Evolutionary conservation across 2,797 vertebrate genomes (phyloP).

Genomic region (Neosilurus mollespiculum): DNA sequence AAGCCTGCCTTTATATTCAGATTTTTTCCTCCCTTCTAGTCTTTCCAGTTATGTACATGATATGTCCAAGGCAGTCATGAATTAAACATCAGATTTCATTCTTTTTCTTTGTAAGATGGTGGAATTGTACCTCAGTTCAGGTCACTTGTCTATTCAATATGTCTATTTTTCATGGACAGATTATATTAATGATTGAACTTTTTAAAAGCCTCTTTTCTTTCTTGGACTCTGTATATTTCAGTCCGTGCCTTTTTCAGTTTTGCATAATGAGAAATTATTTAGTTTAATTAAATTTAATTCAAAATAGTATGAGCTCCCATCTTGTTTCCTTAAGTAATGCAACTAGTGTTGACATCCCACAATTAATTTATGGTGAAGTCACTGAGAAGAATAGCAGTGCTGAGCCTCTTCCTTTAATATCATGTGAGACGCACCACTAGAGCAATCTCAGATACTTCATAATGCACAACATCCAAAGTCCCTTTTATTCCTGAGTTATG

Average conservation of each 20-base stretch:
- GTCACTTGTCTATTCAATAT: slow-evolving; percentile 28
- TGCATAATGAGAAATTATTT: slow-evolving; percentile 14
- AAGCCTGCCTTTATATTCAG: slow-evolving; percentile 41
- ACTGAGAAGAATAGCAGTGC: neutral
- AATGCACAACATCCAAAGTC: neutral
- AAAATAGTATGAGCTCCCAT: neutral
- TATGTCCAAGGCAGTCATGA: slow-evolving; percentile 37
- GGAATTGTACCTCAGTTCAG: slow-evolving; percentile 20
- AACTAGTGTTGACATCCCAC: neutral
- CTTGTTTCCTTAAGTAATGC: neutral
- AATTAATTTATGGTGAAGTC: neutral
- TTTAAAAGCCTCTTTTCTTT: slow-evolving; percentile 1
- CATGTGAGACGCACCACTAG: neutral
- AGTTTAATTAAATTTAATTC: neutral
- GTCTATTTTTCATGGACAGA: slow-evolving; percentile 10
- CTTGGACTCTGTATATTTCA: neutral
- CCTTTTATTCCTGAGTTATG: neutral
- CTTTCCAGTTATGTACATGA: slow-evolving; percentile 36
- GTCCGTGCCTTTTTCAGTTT: neutral
- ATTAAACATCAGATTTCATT: slow-evolving; percentile 41
- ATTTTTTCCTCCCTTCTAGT: slow-evolving; percentile 21
- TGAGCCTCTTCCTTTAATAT: neutral
- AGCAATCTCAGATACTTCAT: neutral
- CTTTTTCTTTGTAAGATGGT: slow-evolving; percentile 22
- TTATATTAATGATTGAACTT: slow-evolving; percentile 23